These are phyloP conservation scores for Leptinotarsa lineolata DNA, from an alignment of 1,140 invertebrate genomes.

Conservation along the genomic window DNA sequence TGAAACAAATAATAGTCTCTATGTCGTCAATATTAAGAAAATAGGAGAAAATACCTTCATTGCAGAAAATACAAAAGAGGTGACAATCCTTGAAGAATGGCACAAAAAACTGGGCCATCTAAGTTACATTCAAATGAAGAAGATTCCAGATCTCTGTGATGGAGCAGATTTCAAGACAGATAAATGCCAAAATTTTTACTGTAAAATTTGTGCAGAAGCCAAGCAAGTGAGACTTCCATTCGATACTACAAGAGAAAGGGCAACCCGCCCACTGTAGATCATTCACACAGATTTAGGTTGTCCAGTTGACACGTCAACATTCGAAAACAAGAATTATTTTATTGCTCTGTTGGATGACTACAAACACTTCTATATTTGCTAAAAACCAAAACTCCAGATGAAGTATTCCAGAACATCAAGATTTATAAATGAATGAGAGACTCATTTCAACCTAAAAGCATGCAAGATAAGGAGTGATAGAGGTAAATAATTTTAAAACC, in stretches of 20 bases:
- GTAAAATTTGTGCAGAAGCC: conserved; percentile 40
- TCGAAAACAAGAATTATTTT: conserved; percentile 48
- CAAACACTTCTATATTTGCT: conserved; percentile 50
- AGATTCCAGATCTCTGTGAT: too few relatives aligned
- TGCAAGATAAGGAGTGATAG: conserved; percentile 21
- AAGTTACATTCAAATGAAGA: too few relatives aligned
- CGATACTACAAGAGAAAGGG: conserved; percentile 33
- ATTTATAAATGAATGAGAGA: conserved; percentile 6
- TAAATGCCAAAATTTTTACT: conserved; percentile 18
- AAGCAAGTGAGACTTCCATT: conserved; percentile 42
- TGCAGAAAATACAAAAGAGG: too few relatives aligned
- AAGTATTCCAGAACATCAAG: conserved; percentile 20
- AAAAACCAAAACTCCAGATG: conserved; percentile 36
- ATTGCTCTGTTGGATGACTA: conserved; percentile 54
- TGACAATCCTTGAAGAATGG: too few relatives aligned
- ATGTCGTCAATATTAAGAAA: too few relatives aligned
- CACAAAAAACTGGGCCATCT: too few relatives aligned
- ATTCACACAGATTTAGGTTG: conserved; percentile 53
- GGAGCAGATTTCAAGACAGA: too few relatives aligned
- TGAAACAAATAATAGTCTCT: too few relatives aligned
- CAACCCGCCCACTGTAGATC: conserved; percentile 42
- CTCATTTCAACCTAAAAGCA: neutral
- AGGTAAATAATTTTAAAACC: conserved; percentile 37
- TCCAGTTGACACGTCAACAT: conserved; percentile 46
- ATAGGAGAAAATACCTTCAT: too few relatives aligned